Evolutionary conservation across 2,797 vertebrate genomes (phyloP).

Genomic region (Pseudochaenichthys georgianus): DNA sequence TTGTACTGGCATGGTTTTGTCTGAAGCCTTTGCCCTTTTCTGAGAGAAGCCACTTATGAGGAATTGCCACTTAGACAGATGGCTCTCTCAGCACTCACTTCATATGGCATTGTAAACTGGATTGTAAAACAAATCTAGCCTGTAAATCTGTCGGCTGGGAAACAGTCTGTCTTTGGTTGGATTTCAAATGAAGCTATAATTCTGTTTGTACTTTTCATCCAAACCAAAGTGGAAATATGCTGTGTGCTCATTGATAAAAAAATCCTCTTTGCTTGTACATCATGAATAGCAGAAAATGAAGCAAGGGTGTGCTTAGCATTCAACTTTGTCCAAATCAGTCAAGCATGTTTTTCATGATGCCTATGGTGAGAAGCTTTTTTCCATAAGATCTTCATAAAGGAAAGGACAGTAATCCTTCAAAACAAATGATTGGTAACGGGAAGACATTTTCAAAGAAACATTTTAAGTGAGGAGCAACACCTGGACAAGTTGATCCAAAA

Average conservation of each 20-base stretch:
- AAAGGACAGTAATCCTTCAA: not conserved
- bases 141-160: slow-evolving; percentile 65
- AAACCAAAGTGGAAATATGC: slow-evolving; percentile 27
- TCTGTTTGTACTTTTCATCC: slow-evolving; percentile 35
- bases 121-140: slow-evolving; percentile 71
- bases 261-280: slow-evolving; percentile 9
- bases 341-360: slow-evolving; percentile 10
- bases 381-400: not conserved
- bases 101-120: slow-evolving; percentile 61
- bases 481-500: slow-evolving; percentile 1
- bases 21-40: slow-evolving; percentile 19
- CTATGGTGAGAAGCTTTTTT: not conserved
- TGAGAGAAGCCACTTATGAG: slow-evolving; percentile 45
- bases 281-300: slow-evolving; percentile 38
- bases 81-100: slow-evolving; percentile 46
- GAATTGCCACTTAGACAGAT: slow-evolving; percentile 51
- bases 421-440: not conserved
- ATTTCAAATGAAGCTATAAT: slow-evolving; percentile 54
- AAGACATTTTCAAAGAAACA: not conserved
- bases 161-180: slow-evolving; percentile 48
- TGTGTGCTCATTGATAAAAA: slow-evolving; percentile 12
- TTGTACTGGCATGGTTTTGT: slow-evolving; percentile 11
- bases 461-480: not conserved
- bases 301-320: slow-evolving; percentile 19
- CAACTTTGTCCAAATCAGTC: not conserved